Percentiles rank a stretch among this genome's conserved stretches.
phyloP scores from a whole-genome alignment of 2,888 invertebrate species.

The Ophraella communa region DNA sequence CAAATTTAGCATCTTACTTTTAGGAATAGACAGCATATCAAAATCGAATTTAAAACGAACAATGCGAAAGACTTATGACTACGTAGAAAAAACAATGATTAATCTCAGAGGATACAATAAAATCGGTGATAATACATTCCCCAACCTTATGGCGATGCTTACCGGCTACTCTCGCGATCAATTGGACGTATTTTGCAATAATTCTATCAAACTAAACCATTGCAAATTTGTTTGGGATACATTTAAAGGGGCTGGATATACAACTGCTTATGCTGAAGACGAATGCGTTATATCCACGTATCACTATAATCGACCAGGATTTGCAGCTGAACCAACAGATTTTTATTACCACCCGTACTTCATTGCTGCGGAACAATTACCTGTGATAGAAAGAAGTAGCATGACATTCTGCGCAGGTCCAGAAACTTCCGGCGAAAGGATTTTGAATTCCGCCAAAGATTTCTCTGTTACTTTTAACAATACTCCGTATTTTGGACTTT shows the following conservation, averaged over 20 bases:
- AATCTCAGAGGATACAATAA: slow-evolving; percentile 62
- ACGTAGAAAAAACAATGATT: slow-evolving; percentile 65
- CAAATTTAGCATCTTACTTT: slow-evolving; percentile 68
- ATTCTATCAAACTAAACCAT: slow-evolving; percentile 68
- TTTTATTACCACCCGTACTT: slow-evolving; percentile 81
- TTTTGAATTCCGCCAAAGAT: slow-evolving; percentile 73
- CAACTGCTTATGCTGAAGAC: slow-evolving; percentile 84
- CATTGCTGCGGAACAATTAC: slow-evolving; percentile 68
- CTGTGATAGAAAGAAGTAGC: slow-evolving; percentile 60
- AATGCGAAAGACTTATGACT: slow-evolving; percentile 74
- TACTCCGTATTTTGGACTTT: slow-evolving; percentile 74
- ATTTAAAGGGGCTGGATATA: slow-evolving; percentile 73
- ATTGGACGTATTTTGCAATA: slow-evolving; percentile 61
- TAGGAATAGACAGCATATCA: slow-evolving; percentile 88
- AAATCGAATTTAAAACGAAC: slow-evolving; percentile 76
- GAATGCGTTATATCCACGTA: slow-evolving; percentile 75
- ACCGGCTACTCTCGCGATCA: slow-evolving; percentile 67
- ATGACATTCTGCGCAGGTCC: slow-evolving; percentile 69
- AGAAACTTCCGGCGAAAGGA: slow-evolving; percentile 69
- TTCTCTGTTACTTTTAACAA: slow-evolving; percentile 62
- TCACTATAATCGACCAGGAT: slow-evolving; percentile 76
- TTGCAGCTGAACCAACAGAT: slow-evolving; percentile 76
- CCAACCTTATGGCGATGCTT: slow-evolving; percentile 84
- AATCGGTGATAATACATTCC: slow-evolving; percentile 89
- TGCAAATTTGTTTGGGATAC: slow-evolving; percentile 81